Evolutionary conservation across 2,113 vertebrate species (phyloP).

Genomic region (Butastur rufipennis): DNA sequence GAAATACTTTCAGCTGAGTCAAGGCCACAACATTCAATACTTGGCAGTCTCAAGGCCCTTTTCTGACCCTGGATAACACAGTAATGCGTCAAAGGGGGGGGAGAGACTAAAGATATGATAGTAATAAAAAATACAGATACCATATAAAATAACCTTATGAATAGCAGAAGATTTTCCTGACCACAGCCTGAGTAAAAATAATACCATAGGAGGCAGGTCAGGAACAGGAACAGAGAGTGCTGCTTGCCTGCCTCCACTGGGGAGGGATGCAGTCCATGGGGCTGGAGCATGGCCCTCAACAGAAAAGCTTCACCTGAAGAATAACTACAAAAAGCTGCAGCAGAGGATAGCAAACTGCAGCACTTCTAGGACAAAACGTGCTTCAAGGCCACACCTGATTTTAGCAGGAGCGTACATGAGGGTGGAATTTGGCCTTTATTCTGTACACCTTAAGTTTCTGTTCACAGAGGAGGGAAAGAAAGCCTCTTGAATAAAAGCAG

Average conservation of each 20-base stretch:
- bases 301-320: not conserved
- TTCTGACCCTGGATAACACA: not conserved
- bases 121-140: not conserved
- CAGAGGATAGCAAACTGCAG: not conserved
- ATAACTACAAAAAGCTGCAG: not conserved
- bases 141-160: not conserved
- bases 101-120: not conserved
- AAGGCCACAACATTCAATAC: not conserved
- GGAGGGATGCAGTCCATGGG: not conserved
- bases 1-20: not conserved
- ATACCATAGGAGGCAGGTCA: not conserved
- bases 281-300: not conserved
- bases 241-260: not conserved
- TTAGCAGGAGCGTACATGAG: not conserved
- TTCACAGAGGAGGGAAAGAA: not conserved
- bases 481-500: not conserved
- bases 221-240: not conserved
- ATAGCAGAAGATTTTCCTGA: not conserved
- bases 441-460: not conserved
- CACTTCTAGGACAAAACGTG: not conserved
- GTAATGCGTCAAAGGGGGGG: not conserved
- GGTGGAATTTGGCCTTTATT: not conserved
- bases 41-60: not conserved
- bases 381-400: not conserved
- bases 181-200: not conserved